Conservation (phyloP, 2,797 vertebrate genomes). For the Echiichthys vipera region DNA sequence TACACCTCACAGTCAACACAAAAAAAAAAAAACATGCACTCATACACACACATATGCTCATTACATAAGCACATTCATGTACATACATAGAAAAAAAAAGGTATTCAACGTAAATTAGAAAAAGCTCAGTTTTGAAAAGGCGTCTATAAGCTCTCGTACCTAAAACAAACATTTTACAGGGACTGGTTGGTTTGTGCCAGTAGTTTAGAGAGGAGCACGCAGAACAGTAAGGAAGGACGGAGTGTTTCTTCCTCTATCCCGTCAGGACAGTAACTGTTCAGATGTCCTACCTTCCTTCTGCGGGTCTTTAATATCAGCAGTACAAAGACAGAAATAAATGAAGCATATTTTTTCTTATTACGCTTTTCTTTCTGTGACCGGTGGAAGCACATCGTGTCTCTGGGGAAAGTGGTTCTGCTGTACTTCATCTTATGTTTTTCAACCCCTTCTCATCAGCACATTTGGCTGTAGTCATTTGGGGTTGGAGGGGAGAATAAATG, state of each 20-base stretch:
- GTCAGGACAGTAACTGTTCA: slow-evolving; percentile 68
- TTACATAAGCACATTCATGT: slow-evolving; percentile 60
- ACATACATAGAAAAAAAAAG: slow-evolving; percentile 84
- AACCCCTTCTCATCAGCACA: slow-evolving; percentile 81
- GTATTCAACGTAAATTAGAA: slow-evolving; percentile 84
- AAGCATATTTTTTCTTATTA: slow-evolving; percentile 60
- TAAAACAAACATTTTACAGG: slow-evolving; percentile 64
- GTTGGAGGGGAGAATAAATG: slow-evolving; percentile 60
- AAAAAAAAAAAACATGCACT: slow-evolving; percentile 36
- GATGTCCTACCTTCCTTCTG: slow-evolving; percentile 62
- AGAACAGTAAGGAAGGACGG: slow-evolving; percentile 78
- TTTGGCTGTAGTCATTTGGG: slow-evolving; percentile 84
- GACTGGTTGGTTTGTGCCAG: slow-evolving; percentile 80
- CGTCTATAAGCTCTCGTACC: slow-evolving; percentile 85
- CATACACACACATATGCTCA: slow-evolving; percentile 32
- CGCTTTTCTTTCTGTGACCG: slow-evolving; percentile 49
- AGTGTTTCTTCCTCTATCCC: slow-evolving; percentile 76
- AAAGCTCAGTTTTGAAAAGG: slow-evolving; percentile 83
- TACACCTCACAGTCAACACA: slow-evolving; percentile 25
- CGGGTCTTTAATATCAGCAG: slow-evolving; percentile 89
- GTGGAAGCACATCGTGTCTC: slow-evolving; percentile 64
- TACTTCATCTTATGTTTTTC: slow-evolving; percentile 67
- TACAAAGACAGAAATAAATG: slow-evolving; percentile 85
- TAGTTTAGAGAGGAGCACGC: slow-evolving; percentile 82
- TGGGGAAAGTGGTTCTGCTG: slow-evolving; percentile 67